Base-by-base conservation (phyloP, 2,113 vertebrate species). In the Ophiodon elongatus region DNA sequence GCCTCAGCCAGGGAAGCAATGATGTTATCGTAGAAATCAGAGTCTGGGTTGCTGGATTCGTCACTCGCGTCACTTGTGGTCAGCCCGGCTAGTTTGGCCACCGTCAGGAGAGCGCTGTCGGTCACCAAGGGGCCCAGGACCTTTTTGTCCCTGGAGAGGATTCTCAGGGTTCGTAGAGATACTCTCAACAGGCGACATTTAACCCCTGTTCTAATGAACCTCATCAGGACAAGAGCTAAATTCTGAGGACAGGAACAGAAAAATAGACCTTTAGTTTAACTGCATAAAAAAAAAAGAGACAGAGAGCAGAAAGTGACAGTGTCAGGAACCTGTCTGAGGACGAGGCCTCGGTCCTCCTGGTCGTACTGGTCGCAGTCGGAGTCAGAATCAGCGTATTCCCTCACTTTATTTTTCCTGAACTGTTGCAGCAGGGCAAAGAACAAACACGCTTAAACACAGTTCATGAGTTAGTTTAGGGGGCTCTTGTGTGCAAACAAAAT, bases 391-490 rank as follows among this genome's bases (percentile, higher is more conserved):
- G 47, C 8, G 41, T 31, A 77, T 0, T 92, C 82, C 37, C 93
- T 92, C 70, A 94, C 91, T 94, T 95, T 95, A 83, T 94, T 94
- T 71, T 90, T 91, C 84, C 77, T 93, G 87, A 96, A 96, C 95
- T 96, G 85, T 17, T 27, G 23, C 14, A 82, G n/a, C 27, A 80
- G 17, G n/a, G 7, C 31, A 89, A 63, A 66, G 14, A 63, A 54
- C 1, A 66, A 17, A 57, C 8, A 8, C 15, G 0, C 59, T 56
- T 29, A 21, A 74, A 73, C 65, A 31, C 4, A 66, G 6, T 35
- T 73, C 47, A n/a, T 79, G n/a, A 14, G 47, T 74, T 17, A 29
- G 14, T 73, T 80, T 37, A 21, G 2, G 1, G 35, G 1, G 0
- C 2, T 76, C 35, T 72, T 2, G 23, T 27, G 2, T 56, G 2